Base-by-base conservation (phyloP, 1,140 invertebrate genomes). In the Leptestheria dahalacensis region DNA sequence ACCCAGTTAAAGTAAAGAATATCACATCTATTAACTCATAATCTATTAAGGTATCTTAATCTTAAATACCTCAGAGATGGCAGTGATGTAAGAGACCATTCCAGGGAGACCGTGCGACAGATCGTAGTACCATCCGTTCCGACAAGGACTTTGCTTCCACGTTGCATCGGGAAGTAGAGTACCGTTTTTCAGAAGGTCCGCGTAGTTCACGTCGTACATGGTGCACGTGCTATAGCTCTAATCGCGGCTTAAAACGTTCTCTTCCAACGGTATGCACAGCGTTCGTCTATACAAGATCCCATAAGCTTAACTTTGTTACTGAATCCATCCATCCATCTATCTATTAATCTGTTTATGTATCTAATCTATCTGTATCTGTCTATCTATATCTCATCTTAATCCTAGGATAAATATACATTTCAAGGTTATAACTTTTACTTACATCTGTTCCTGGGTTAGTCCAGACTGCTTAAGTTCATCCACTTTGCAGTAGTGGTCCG, bases 1-100 rank as follows among this genome's bases (percentile, higher is more conserved):
- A 78, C 76, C 76, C 75, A 77, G 70, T 75, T 69, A 68, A 72
- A 70, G 75, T 76, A 68, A n/a, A n/a, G n/a, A n/a, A n/a, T n/a
- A n/a, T n/a, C n/a, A n/a, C n/a, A n/a, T n/a, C n/a, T n/a, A n/a
- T n/a, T n/a, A n/a, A n/a, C n/a, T n/a, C n/a, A n/a, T n/a, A n/a
- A n/a, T n/a, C n/a, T n/a, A n/a, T n/a, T n/a, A n/a, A n/a, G n/a
- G n/a, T n/a, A n/a, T n/a, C n/a, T n/a, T n/a, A n/a, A n/a, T n/a
- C n/a, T n/a, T n/a, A n/a, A n/a, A n/a, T n/a, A n/a, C n/a, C n/a
- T n/a, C n/a, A n/a, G n/a, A n/a, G n/a, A n/a, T n/a, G n/a, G n/a
- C n/a, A n/a, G n/a, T n/a, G 65, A 80, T 78, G 70, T 80, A 77
- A 33, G 77, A 74, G 29, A 78, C 76, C 73, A 51, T 74, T 61